phyloP scores from a whole-genome alignment of 2,888 invertebrate species.

The Xestia c-nigrum region DNA sequence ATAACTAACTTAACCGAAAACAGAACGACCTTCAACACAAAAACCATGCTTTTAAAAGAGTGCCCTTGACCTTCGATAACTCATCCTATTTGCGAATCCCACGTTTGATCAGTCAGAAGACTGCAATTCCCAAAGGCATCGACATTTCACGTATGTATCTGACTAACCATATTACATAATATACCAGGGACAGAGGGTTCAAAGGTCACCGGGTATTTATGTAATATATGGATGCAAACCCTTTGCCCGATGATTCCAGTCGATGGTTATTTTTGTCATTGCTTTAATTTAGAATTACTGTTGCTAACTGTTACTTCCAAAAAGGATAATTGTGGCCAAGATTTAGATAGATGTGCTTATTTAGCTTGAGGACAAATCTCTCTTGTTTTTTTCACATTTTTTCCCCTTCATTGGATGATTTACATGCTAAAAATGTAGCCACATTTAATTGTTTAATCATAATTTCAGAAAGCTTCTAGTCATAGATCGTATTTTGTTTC shows the following conservation, averaged over 20 bases:
- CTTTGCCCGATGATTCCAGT: neutral
- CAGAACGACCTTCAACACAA: neutral
- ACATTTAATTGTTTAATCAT: neutral
- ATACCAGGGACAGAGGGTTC: neutral
- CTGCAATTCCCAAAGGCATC: slow-evolving; percentile 23
- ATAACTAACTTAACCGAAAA: neutral
- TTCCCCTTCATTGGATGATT: neutral
- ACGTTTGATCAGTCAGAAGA: slow-evolving; percentile 14
- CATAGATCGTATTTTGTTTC: neutral
- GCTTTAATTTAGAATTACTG: slow-evolving; percentile 19
- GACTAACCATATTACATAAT: slow-evolving; percentile 23
- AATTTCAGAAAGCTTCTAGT: neutral
- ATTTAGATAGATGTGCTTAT: too few relatives aligned
- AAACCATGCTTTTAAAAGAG: neutral
- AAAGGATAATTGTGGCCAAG: neutral
- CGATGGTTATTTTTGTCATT: neutral
- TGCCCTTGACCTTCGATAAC: neutral
- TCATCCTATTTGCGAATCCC: neutral
- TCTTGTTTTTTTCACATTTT: neutral
- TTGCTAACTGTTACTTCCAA: slow-evolving; percentile 13
- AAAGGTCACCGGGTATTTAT: slow-evolving; percentile 37
- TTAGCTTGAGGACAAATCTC: neutral
- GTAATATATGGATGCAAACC: slow-evolving; percentile 26
- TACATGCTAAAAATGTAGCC: neutral
- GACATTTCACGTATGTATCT: slow-evolving; percentile 11